Percentiles rank a stretch among this genome's conserved stretches.
phyloP scores from a whole-genome alignment of 2,888 invertebrate species.

The Nasonia oneida region DNA sequence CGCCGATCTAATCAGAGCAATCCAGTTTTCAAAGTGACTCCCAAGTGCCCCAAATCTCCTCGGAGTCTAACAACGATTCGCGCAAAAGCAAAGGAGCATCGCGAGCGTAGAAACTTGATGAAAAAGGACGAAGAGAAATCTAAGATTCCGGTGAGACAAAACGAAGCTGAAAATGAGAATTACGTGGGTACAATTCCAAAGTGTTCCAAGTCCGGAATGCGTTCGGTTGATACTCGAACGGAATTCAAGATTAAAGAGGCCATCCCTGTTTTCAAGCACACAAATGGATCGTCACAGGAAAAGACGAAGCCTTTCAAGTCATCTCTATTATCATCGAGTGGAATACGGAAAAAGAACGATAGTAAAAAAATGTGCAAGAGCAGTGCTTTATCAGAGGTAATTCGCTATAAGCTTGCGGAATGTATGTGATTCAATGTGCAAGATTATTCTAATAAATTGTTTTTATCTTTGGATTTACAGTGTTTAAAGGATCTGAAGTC shows the following conservation, averaged over 20 bases:
- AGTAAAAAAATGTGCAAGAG: neutral
- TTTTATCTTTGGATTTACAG: neutral
- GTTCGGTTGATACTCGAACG: no score
- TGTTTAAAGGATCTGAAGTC: neutral
- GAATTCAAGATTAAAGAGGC: no score
- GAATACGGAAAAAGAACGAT: neutral
- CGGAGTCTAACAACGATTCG: constrained; percentile 19
- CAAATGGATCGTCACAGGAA: neutral
- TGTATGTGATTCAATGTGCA: neutral
- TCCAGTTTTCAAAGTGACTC: constrained; percentile 14
- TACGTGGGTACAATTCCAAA: no score
- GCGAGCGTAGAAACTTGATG: neutral
- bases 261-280: neutral
- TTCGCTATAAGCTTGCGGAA: neutral
- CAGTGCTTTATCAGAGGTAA: neutral
- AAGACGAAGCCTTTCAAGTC: neutral
- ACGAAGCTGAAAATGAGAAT: neutral
- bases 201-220: no score
- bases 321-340: neutral
- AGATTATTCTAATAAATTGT: neutral
- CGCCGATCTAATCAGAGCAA: neutral
- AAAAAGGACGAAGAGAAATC: neutral
- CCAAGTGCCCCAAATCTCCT: constrained; percentile 30
- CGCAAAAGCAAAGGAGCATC: constrained; percentile 30
- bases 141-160: neutral